phyloP scores from a whole-genome alignment of 2,797 vertebrate species.

The Gymnodraco acuticeps region DNA sequence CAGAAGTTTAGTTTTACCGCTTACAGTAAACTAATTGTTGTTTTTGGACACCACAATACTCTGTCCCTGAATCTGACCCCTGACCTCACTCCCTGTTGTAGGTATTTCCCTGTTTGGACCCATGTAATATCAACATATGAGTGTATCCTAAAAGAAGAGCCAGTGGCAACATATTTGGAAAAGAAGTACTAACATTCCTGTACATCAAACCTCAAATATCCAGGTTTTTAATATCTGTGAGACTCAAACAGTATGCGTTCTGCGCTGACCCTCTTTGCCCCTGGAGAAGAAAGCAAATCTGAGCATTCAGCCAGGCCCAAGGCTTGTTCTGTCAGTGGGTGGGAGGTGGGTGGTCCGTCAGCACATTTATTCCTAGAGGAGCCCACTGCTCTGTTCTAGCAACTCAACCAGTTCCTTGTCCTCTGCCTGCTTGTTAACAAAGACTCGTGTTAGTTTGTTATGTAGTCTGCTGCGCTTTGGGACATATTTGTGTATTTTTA shows the following conservation, averaged over 20 bases:
- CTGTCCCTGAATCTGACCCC: slow-evolving; percentile 18
- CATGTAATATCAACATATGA: slow-evolving; percentile 12
- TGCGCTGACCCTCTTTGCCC: slow-evolving; percentile 69
- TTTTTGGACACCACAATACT: not conserved
- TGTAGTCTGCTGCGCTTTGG: slow-evolving; percentile 27
- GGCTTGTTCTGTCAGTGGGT: slow-evolving; percentile 73
- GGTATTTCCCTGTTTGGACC: slow-evolving; percentile 9
- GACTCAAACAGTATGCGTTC: slow-evolving; percentile 45
- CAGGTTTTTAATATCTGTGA: slow-evolving; percentile 55
- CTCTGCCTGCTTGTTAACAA: slow-evolving; percentile 63
- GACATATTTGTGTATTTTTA: not conserved
- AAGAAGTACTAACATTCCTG: slow-evolving; percentile 2
- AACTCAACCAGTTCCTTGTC: slow-evolving; percentile 74
- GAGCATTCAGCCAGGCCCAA: slow-evolving; percentile 59
- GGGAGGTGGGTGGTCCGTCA: slow-evolving; percentile 77
- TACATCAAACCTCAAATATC: slow-evolving; percentile 33
- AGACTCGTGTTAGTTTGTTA: slow-evolving; percentile 55
- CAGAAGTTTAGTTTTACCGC: not conserved
- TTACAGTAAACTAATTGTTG: not conserved
- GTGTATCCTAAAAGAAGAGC: slow-evolving; percentile 3
- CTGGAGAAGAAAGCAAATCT: slow-evolving; percentile 50
- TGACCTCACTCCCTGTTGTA: not conserved
- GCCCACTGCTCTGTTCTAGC: slow-evolving; percentile 53
- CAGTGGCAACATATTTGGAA: not conserved
- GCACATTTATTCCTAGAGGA: slow-evolving; percentile 74